Evolutionary conservation across 2,888 invertebrate species (phyloP).

Genomic region (Pycnomerus fuliginosus): DNA sequence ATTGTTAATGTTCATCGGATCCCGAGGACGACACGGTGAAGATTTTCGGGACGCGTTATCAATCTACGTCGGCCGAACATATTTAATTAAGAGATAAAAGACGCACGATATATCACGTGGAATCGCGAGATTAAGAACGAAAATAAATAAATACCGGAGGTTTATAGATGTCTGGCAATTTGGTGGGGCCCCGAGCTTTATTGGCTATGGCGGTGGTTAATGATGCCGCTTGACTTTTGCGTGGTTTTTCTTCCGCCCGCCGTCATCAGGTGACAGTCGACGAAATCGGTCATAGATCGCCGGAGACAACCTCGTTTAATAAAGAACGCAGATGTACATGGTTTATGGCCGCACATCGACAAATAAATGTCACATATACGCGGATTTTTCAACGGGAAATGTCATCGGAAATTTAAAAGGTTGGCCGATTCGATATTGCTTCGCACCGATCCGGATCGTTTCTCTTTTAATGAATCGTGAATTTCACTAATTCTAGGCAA

Average conservation of each 20-base stretch:
- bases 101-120: conserved; percentile 37
- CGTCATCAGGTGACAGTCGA: not conserved
- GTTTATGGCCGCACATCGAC: conserved; percentile 15
- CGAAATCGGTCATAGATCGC: conserved; percentile 21
- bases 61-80: conserved; percentile 24
- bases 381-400: conserved; percentile 28
- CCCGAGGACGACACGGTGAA: not conserved
- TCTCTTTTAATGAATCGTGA: conserved; percentile 36
- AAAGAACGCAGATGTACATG: conserved; percentile 15
- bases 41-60: conserved; percentile 14
- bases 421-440: conserved; percentile 30
- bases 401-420: conserved; percentile 35
- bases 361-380: conserved; percentile 29
- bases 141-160: conserved; percentile 39
- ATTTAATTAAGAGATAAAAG: conserved; percentile 44
- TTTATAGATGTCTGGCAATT: conserved; percentile 18
- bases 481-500: no score
- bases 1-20: not conserved
- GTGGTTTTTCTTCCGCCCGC: conserved; percentile 10
- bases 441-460: conserved; percentile 30
- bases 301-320: conserved; percentile 13
- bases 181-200: conserved; percentile 14
- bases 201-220: conserved; percentile 18
- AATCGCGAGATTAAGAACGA: conserved; percentile 36
- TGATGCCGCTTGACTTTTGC: conserved; percentile 10